Base-by-base conservation (phyloP, 2,797 vertebrate genomes). In the Coregonus suidteri region DNA sequence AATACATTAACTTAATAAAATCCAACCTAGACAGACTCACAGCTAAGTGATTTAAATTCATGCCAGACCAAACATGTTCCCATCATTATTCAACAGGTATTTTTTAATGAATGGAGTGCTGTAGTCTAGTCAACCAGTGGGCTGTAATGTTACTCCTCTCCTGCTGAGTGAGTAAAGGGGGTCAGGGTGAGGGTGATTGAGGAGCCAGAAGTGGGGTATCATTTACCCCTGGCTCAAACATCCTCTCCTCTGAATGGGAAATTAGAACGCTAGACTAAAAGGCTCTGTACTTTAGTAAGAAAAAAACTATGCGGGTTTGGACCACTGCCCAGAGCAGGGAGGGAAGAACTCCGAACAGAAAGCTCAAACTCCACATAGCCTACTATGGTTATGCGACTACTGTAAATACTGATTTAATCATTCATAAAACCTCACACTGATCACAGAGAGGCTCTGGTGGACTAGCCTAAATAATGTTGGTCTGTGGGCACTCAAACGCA, bases 211-310 rank as follows among this genome's bases (percentile, higher is more conserved):
- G 68, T 77, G 82, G 53, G 75, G 81, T 89, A 89, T 92, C 84
- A 77, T 87, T 87, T 86, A 86, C 88, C 14, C 62, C 77, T 84
- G 86, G 75, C 90, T 87, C 85, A 89, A 84, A 89, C 87, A 86
- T 71, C 78, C 93, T 94, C 94, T 95, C 94, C 87, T 89, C 89
- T 92, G 93, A 95, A 95, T 92, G 91, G 94, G 93, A 96, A 96
- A 96, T 96, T 94, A 96, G 91, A 93, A 93, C 88, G 92, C 93
- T 94, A 95, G 94, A 96, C 95, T 95, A 89, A 81, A 84, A 91
- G 94, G 92, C 93, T 73, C 74, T 74, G 76, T 72, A 69, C 74
- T 59, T 74, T 30, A 47, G 41, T 47, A 92, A 87, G 79, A 92
- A 91, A 91, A 90, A 93, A 91, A 94, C 65, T 70, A 59, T 47